Conservation (phyloP, 2,888 invertebrate species). For the Aricia artaxerxes region DNA sequence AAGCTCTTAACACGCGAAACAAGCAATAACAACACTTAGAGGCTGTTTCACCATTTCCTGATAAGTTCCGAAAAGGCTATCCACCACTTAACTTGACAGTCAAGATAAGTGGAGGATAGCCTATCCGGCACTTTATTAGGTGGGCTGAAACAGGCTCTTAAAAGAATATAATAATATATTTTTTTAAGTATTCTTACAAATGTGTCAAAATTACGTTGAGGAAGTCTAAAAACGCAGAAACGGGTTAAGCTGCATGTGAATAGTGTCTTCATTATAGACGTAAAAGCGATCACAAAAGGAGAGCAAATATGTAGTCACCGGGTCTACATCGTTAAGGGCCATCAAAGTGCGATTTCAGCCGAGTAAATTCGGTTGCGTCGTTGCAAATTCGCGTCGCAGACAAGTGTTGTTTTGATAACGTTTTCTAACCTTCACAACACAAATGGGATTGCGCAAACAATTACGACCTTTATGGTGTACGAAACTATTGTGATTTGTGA, state of each 20-base stretch:
- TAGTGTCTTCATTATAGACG: constrained; percentile 31
- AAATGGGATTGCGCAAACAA: not conserved
- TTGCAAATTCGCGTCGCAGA: constrained; percentile 41
- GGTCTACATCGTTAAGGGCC: constrained; percentile 36
- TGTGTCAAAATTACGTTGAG: not conserved
- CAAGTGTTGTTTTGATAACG: constrained; percentile 39
- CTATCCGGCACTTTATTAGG: too few relatives aligned
- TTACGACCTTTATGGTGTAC: not conserved
- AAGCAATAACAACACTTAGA: too few relatives aligned
- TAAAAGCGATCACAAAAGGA: constrained; percentile 34
- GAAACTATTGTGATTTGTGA: not conserved
- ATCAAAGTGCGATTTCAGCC: constrained; percentile 37
- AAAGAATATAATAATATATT: too few relatives aligned
- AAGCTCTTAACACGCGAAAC: too few relatives aligned
- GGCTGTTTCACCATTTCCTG: too few relatives aligned
- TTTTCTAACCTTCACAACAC: not conserved
- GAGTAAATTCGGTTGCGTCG: constrained; percentile 35
- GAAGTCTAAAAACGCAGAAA: not conserved
- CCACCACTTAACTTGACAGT: too few relatives aligned
- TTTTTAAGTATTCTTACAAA: not conserved
- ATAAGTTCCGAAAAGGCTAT: too few relatives aligned
- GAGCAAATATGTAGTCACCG: constrained; percentile 34
- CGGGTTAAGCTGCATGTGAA: constrained; percentile 13
- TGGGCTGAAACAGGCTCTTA: too few relatives aligned
- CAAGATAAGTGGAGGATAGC: too few relatives aligned